Base-by-base conservation (phyloP, 1,140 invertebrate genomes). In the Danaus plexippus region DNA sequence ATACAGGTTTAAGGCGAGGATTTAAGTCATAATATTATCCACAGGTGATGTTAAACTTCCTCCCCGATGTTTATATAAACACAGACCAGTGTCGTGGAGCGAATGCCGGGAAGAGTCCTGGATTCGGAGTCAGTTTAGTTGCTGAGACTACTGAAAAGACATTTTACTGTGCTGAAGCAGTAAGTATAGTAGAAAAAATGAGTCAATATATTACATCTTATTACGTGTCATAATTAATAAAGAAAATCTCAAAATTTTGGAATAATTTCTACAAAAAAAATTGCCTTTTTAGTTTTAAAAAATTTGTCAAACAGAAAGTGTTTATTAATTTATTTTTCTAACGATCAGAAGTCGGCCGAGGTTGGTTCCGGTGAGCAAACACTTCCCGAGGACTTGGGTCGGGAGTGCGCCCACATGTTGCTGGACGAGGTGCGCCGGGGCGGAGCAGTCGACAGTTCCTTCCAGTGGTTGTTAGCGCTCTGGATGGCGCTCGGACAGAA, bases 61-160 rank as follows among this genome's bases (percentile, higher is more conserved):
- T 99, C 40, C 94, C 97, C 9, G 98, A 99, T 88, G 92, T 99
- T 54, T 99, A 97, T 75, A 96, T 99, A 63, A 93, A 94, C 72
- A 95, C 95, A 11, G 98, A 99, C 89, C 95, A 97, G 80, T 91
- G 92, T 71, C 93, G 94, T 79, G 96, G 97, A 18, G 90, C 91
- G 55, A 90, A 92, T 61, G 92, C 94, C 47, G 97, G 97, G 59
- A 95, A 95, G 90, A 97, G 92, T 75, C 93, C 94, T 11, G 93
- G 95, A 2, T 99, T 95, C 88, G 97, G 97, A n/a, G 89, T 98
- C 47, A 95, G 93, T 67, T 82, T 99, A 54, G 90, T 94, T 11
- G 97, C 97, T 1, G 97, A 98, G 88, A 99, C 97, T 1, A 97
- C 94, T 45, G 94, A 92, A 59, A 97, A 95, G 52, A 91, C 94